Percentiles rank a stretch among this genome's conserved stretches.
phyloP scores from a whole-genome alignment of 2,113 vertebrate species.

The Athene noctua region DNA sequence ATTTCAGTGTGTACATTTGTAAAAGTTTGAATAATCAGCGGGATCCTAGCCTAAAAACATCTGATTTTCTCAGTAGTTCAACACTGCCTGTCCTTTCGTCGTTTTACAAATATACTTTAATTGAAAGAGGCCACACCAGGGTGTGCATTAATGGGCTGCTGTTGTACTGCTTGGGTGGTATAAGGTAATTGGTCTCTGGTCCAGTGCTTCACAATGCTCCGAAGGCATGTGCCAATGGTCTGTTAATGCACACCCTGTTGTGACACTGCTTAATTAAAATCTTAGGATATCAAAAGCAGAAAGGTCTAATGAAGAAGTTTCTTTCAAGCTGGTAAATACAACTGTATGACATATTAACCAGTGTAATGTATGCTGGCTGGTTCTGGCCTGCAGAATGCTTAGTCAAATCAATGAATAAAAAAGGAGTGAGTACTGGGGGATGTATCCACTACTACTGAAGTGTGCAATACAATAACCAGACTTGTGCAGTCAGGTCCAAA shows the following conservation, averaged over 20 bases:
- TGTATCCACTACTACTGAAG: neutral
- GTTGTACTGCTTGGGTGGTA: conserved; percentile 33
- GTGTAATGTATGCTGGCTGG: neutral
- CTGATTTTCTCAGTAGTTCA: conserved; percentile 13
- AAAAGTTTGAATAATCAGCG: conserved; percentile 14
- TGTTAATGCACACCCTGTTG: conserved; percentile 56
- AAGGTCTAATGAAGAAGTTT: conserved; percentile 30
- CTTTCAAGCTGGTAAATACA: conserved; percentile 2
- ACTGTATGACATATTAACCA: neutral
- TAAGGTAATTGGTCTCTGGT: conserved; percentile 65
- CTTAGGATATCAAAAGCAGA: conserved; percentile 32
- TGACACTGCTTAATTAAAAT: conserved; percentile 63
- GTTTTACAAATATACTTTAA: conserved; percentile 41
- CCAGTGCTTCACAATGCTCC: conserved; percentile 53
- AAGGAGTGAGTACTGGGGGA: neutral
- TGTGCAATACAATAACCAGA: neutral
- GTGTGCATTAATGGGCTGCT: conserved; percentile 29
- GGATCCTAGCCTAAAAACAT: neutral
- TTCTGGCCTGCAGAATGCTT: neutral
- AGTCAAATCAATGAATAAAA: neutral
- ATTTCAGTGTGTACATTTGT: neutral
- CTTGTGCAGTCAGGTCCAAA: neutral
- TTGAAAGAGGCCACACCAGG: conserved; percentile 45
- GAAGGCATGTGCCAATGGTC: conserved; percentile 23
- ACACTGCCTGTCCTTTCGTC: neutral